phyloP scores from a whole-genome alignment of 2,113 vertebrate species.

The Neolamprologus sp. region DNA sequence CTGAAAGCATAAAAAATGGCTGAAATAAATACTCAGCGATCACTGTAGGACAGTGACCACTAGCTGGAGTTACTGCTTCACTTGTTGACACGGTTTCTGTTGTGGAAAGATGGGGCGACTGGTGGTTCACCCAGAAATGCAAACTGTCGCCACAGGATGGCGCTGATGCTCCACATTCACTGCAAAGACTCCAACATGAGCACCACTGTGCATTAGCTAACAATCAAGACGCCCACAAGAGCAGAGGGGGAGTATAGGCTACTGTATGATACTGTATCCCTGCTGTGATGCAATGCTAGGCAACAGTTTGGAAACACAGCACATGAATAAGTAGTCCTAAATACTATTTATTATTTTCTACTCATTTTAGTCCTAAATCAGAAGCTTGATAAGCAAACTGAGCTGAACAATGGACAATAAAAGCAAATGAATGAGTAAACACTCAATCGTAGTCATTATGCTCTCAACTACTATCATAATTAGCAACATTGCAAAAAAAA shows the following conservation, averaged over 20 bases:
- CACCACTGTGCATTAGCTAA: not conserved
- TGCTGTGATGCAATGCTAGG: not conserved
- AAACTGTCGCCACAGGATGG: slow-evolving; percentile 24
- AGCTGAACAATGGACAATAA: not conserved
- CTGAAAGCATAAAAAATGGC: not conserved
- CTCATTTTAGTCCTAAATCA: not conserved
- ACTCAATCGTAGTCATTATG: not conserved
- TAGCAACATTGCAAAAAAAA: not conserved
- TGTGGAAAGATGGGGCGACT: not conserved
- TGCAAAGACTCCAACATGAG: not conserved
- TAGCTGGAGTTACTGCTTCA: slow-evolving; percentile 14
- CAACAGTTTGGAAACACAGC: not conserved
- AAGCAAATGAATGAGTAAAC: not conserved
- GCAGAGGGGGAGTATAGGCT: not conserved
- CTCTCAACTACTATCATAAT: not conserved
- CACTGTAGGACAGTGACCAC: not conserved
- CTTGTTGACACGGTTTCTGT: not conserved
- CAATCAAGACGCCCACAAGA: not conserved
- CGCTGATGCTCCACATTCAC: not conserved
- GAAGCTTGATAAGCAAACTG: not conserved
- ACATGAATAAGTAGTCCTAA: not conserved
- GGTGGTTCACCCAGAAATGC: not conserved
- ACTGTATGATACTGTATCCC: not conserved
- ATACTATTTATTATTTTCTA: not conserved
- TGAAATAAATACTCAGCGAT: not conserved